Conservation (phyloP, 2,888 invertebrate genomes). For the Lithosia quadra region DNA sequence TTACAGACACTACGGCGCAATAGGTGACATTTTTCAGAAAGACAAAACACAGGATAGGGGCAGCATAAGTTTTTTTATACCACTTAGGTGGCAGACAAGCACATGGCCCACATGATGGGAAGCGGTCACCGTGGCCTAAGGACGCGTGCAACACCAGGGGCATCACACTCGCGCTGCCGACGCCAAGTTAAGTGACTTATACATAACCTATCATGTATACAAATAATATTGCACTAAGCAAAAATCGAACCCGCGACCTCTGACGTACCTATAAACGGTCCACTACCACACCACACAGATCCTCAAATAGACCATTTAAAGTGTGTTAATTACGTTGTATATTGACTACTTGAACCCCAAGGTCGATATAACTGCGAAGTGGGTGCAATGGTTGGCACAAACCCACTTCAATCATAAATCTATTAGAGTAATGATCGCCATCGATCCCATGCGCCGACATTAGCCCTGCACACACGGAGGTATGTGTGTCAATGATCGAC, state of each 20-base stretch:
- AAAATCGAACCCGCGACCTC: not conserved
- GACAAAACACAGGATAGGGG: too few species aligned
- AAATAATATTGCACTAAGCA: not conserved
- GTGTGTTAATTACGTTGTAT: not conserved
- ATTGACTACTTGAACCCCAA: not conserved
- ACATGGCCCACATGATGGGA: too few species aligned
- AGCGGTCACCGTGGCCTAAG: too few species aligned
- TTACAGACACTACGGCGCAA: too few species aligned
- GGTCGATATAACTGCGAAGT: not conserved
- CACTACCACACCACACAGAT: not conserved
- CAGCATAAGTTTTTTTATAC: too few species aligned
- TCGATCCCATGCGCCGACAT: constrained; percentile 32
- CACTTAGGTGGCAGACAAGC: too few species aligned
- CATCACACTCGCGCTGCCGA: too few species aligned
- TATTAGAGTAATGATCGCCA: constrained; percentile 36
- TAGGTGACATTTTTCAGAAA: too few species aligned
- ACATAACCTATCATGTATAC: too few species aligned
- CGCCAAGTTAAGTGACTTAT: too few species aligned
- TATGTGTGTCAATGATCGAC: constrained; percentile 35
- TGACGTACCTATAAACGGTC: too few species aligned
- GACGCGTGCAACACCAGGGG: too few species aligned
- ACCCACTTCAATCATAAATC: constrained; percentile 13
- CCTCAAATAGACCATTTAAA: not conserved
- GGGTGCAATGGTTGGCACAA: not conserved
- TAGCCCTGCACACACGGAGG: constrained; percentile 15